Evolutionary conservation across 2,797 vertebrate genomes (phyloP).

Genomic region (Kryptolebias ocellatus): DNA sequence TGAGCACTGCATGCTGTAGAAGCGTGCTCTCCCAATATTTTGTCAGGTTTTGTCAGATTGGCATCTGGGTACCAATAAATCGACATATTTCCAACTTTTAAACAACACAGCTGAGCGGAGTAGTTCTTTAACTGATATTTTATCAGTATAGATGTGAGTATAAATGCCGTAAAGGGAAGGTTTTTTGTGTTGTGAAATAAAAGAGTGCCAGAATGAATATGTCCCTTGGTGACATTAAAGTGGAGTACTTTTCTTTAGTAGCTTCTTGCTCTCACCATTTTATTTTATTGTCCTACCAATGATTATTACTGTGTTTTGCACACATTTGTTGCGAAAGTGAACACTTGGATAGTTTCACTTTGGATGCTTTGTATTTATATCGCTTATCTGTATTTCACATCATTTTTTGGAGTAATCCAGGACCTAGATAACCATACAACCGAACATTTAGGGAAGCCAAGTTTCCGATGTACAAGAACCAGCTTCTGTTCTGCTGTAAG

Average conservation of each 20-base stretch:
- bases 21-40: conserved; percentile 1
- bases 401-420: neutral
- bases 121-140: conserved; percentile 20
- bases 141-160: conserved; percentile 23
- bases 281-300: neutral
- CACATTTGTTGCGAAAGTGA: neutral
- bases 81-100: conserved; percentile 3
- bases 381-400: too few species aligned
- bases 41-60: conserved; percentile 21
- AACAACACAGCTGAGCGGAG: conserved; percentile 5
- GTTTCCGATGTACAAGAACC: conserved; percentile 16
- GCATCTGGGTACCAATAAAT: neutral
- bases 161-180: conserved; percentile 2
- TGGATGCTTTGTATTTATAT: too few species aligned
- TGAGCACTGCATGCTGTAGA: conserved; percentile 21
- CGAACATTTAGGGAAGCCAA: neutral
- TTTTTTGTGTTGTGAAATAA: conserved; percentile 18
- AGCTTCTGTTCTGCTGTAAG: conserved; percentile 33
- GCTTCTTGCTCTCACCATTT: neutral
- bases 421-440: neutral
- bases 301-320: too few species aligned
- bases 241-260: conserved; percentile 1
- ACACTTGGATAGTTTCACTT: neutral
- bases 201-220: conserved; percentile 17
- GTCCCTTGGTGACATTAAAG: conserved; percentile 10